A percentile compares a stretch with the other conserved stretches of the same genome.
These are phyloP conservation scores for Stictonetta naevosa DNA, from an alignment of 2,113 vertebrate species.

Conservation along the genomic window DNA sequence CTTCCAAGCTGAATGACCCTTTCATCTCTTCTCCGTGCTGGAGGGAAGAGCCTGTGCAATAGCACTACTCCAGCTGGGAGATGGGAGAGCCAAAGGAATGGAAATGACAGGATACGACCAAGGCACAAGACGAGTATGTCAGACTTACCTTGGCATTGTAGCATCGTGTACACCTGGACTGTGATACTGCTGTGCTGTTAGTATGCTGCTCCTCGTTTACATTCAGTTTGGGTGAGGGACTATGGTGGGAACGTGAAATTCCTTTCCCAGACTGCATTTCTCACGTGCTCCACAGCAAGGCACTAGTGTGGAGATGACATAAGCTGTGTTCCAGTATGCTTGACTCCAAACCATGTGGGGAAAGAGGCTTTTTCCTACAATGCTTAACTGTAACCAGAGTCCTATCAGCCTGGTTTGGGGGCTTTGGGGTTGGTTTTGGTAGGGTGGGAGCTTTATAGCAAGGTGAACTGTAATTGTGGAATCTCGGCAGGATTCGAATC, in stretches of 20 bases:
- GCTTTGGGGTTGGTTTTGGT: not conserved
- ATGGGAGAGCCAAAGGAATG: not conserved
- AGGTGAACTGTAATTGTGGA: not conserved
- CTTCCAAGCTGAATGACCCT: not conserved
- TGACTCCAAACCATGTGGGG: fast-evolving
- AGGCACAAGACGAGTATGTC: no score
- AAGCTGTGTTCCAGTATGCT: not conserved
- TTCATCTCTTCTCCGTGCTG: not conserved
- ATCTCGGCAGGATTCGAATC: not conserved
- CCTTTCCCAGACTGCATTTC: not conserved
- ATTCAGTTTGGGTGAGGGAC: not conserved
- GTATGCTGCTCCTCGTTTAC: not conserved
- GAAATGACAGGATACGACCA: not conserved
- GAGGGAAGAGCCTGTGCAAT: not conserved
- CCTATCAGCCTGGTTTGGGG: not conserved
- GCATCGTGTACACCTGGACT: not conserved
- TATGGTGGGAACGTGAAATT: not conserved
- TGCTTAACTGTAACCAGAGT: not conserved
- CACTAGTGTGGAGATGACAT: not conserved
- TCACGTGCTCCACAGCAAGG: not conserved
- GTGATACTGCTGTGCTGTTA: not conserved
- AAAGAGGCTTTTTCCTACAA: not conserved
- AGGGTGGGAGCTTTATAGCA: not conserved
- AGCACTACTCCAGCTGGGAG: not conserved
- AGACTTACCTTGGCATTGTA: not conserved